These are phyloP conservation scores for Rhaphigaster nebulosa DNA, from an alignment of 2,888 invertebrate genomes.

Conservation along the genomic window DNA sequence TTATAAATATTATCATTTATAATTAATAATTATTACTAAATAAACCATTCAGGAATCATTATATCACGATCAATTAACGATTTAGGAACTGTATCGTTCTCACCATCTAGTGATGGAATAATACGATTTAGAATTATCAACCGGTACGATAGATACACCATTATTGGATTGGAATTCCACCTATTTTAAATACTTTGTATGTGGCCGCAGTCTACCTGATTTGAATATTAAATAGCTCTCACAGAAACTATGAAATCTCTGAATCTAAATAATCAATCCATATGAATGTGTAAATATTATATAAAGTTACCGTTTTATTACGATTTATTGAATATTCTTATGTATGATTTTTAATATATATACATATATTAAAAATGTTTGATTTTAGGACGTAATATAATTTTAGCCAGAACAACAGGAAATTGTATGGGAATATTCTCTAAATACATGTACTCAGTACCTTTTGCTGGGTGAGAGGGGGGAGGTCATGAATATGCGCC, in stretches of 20 bases:
- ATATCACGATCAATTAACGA: background rate
- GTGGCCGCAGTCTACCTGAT: background rate
- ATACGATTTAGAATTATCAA: background rate
- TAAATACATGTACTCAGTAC: too few species aligned
- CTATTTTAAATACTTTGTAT: background rate
- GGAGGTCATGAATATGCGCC: too few species aligned
- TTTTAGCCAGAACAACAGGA: too few species aligned
- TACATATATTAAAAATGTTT: too few species aligned
- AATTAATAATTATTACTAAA: background rate
- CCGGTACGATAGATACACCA: background rate
- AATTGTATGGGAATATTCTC: too few species aligned
- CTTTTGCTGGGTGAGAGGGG: too few species aligned
- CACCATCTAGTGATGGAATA: background rate
- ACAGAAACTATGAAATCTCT: background rate
- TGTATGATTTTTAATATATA: too few species aligned
- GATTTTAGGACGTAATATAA: too few species aligned
- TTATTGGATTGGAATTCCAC: background rate
- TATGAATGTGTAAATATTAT: background rate
- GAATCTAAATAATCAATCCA: background rate
- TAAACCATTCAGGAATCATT: too few species aligned
- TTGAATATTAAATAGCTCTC: background rate
- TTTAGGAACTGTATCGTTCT: background rate
- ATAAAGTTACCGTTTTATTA: background rate
- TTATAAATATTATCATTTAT: background rate
- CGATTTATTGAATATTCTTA: background rate